phyloP scores from a whole-genome alignment of 2,888 invertebrate species.

The Poecilus cupreus region DNA sequence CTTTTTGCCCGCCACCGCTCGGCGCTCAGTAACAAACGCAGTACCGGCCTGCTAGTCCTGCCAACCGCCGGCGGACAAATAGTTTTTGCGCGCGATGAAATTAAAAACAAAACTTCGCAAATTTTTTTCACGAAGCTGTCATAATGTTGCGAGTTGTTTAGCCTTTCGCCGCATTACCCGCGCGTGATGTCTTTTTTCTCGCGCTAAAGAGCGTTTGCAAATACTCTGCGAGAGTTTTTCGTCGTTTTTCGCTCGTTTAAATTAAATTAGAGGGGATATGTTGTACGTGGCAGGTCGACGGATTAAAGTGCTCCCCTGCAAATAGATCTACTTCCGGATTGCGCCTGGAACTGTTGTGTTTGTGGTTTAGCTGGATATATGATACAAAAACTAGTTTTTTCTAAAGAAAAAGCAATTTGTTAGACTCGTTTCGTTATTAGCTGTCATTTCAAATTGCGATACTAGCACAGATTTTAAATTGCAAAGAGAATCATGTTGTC shows the following conservation, averaged over 20 bases:
- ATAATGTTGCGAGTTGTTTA: slow-evolving; percentile 48
- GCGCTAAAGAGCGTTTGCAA: slow-evolving; percentile 30
- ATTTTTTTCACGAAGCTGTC: slow-evolving; percentile 36
- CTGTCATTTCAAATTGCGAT: not conserved
- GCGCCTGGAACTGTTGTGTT: slow-evolving; percentile 15
- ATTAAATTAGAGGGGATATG: slow-evolving; percentile 51
- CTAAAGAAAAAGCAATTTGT: slow-evolving; percentile 3
- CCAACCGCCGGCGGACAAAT: slow-evolving; percentile 8
- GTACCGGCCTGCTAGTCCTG: not conserved
- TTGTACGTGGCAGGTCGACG: slow-evolving; percentile 49
- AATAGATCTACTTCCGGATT: slow-evolving; percentile 2
- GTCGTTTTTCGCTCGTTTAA: slow-evolving; percentile 49
- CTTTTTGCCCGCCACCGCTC: not conserved
- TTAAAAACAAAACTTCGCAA: slow-evolving; percentile 48
- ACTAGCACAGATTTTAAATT: not conserved
- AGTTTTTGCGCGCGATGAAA: slow-evolving; percentile 29
- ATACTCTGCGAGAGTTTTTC: slow-evolving; percentile 15
- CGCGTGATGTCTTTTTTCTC: slow-evolving; percentile 40
- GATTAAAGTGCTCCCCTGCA: slow-evolving; percentile 47
- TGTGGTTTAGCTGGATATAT: not conserved
- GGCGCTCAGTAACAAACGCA: not conserved
- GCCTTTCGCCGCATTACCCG: slow-evolving; percentile 34
- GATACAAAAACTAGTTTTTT: slow-evolving; percentile 17
- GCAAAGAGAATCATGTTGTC: not conserved
- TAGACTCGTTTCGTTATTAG: not conserved